A percentile compares a stretch with the other conserved stretches of the same genome.
phyloP scores from a whole-genome alignment of 2,113 vertebrate species.

The Bagarius yarrelli region DNA sequence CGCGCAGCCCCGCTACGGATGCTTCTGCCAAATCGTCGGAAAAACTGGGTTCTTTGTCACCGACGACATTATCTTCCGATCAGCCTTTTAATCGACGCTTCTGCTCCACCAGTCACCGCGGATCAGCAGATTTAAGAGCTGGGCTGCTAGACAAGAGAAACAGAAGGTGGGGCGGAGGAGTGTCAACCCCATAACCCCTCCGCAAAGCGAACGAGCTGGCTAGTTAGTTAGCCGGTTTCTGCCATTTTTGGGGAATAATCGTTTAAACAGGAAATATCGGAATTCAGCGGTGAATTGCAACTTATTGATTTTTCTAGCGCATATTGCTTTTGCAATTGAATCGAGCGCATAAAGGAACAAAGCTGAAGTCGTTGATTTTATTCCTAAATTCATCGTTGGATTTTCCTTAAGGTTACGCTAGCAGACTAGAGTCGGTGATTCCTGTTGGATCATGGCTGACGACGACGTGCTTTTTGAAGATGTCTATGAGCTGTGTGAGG shows the following conservation, averaged over 20 bases:
- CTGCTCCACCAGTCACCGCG: slow-evolving; percentile 23
- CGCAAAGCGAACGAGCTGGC: slow-evolving; percentile 42
- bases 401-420: slow-evolving; percentile 19
- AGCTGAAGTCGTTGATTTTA: slow-evolving; percentile 13
- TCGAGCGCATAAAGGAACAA: background rate
- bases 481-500: slow-evolving; percentile 97
- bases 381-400: slow-evolving; percentile 23
- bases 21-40: slow-evolving; percentile 37
- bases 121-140: slow-evolving; percentile 58
- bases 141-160: slow-evolving; percentile 53
- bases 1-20: slow-evolving; percentile 26
- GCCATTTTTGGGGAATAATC: slow-evolving; percentile 41
- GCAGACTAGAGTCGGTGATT: slow-evolving; percentile 32
- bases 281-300: too few species aligned
- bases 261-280: background rate
- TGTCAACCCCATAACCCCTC: slow-evolving; percentile 47
- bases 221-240: slow-evolving; percentile 44
- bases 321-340: background rate
- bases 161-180: slow-evolving; percentile 73
- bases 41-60: slow-evolving; percentile 26
- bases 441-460: slow-evolving; percentile 91
- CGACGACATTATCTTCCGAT: slow-evolving; percentile 30
- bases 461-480: slow-evolving; percentile 98
- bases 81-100: slow-evolving; percentile 18
- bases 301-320: background rate